Base-by-base conservation (phyloP, 37 sponge, comb jelly and placozoan genomes). In the Cliona cf. orientalis region DNA sequence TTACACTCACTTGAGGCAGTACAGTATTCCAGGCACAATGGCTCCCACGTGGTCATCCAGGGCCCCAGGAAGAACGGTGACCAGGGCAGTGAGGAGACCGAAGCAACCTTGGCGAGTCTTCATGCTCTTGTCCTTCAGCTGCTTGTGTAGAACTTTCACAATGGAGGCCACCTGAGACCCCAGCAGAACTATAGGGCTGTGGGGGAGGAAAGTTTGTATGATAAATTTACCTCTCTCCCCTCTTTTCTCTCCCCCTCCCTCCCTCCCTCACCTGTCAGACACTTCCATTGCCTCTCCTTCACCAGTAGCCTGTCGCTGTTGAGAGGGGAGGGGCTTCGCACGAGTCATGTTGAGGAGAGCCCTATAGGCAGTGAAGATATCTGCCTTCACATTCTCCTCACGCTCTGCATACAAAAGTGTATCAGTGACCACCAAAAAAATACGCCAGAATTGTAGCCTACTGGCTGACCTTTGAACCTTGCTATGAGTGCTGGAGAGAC, bases 41-140 rank as follows among this genome's bases (percentile, higher is more conserved):
- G 77, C 75, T 19, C 83, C 90, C 28, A 95, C 75, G 76, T 96
- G 91, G 6, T 90, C 74, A 34, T 88, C 87, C 40, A 98, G 85
- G 17, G 92, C 89, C 3, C 96, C 94, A n/a, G 96, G 96, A 3
- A 96, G 81, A 7, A 96, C 90, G 35, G 80, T 82, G 43, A 93
- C 87, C 3, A 98, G 80, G 14, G 96, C 83, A 7, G 94, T 94
- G 74, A 98, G 82, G 43, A 98, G 87, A 34, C 79, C 49, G 73
- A 98, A 98, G 76, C 99, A 98, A 43, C 99, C 91, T 80, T 92
- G 96, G 46, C 99, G 79, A 0, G 92, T 96, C 74, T 93, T 93
- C 66, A 85, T 83, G 64, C 94, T 93, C 70, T 93, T 98, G 46
- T 98, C 97, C 76, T 81, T 85, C 60, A 98, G 72, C 74, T 96